Percentiles rank a stretch among this genome's conserved stretches.
Conservation (phyloP, 1,140 invertebrate genomes). For the Andricus grossulariae region DNA sequence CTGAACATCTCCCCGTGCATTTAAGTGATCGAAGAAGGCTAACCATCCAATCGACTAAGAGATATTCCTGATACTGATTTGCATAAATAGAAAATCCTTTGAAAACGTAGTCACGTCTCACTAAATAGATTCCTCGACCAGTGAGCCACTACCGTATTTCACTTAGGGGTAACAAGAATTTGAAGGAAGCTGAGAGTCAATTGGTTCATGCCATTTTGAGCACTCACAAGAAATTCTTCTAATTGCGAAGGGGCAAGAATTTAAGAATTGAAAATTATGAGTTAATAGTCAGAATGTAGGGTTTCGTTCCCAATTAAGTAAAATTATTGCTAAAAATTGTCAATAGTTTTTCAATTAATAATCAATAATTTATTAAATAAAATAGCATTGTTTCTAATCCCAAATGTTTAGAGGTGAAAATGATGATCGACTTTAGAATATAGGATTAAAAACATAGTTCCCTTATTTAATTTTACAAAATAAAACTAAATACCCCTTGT, state of each 20-base stretch:
- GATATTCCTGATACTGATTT: conserved; percentile 55
- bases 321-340: not conserved
- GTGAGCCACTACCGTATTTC: not conserved
- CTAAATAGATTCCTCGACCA: not conserved
- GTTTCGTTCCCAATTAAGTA: not conserved
- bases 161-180: not conserved
- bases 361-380: too few species aligned
- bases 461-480: too few species aligned
- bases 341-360: too few species aligned
- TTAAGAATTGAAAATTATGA: not conserved
- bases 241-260: not conserved
- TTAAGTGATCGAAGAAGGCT: not conserved
- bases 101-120: not conserved
- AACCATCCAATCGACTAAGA: conserved; percentile 55
- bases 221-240: not conserved
- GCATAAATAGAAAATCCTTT: conserved; percentile 48
- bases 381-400: too few species aligned
- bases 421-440: too few species aligned
- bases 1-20: not conserved
- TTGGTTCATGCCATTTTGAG: not conserved
- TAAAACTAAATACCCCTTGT: too few species aligned
- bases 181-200: not conserved
- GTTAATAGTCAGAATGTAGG: not conserved
- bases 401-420: too few species aligned
- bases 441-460: too few species aligned